These are phyloP conservation scores for Gobio gobio DNA, from an alignment of 2,113 vertebrate genomes.

Conservation along the genomic window DNA sequence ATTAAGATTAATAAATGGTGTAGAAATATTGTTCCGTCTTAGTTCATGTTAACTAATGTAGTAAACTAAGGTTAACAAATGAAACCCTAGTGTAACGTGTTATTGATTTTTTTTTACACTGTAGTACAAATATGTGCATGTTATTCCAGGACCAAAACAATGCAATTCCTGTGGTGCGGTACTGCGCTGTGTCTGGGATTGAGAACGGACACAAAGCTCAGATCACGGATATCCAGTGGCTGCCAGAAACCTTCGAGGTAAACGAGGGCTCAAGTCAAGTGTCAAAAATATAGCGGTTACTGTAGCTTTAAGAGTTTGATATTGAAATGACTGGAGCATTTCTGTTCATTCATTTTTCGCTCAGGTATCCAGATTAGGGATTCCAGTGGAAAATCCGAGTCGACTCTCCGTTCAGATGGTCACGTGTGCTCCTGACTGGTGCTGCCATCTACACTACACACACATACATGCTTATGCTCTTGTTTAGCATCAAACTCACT, in stretches of 20 bases:
- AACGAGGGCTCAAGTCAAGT: slow-evolving; percentile 45
- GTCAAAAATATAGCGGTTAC: not conserved
- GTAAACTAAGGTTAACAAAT: too few species aligned
- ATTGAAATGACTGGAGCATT: not conserved
- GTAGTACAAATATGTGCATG: too few species aligned
- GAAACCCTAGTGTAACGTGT: too few species aligned
- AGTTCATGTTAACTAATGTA: too few species aligned
- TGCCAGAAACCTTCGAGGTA: slow-evolving; percentile 83
- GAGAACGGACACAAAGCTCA: slow-evolving; percentile 79
- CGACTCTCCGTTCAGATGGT: slow-evolving; percentile 80
- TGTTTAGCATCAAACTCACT: not conserved
- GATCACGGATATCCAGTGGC: slow-evolving; percentile 88
- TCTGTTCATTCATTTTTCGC: not conserved
- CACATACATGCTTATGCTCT: not conserved
- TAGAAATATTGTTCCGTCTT: too few species aligned
- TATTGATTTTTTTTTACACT: too few species aligned
- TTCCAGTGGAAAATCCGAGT: slow-evolving; percentile 78
- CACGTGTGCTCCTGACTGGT: slow-evolving; percentile 91
- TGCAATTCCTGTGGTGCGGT: slow-evolving; percentile 71
- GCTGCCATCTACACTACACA: slow-evolving; percentile 42
- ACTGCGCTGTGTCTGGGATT: slow-evolving; percentile 80
- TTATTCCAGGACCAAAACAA: slow-evolving; percentile 62
- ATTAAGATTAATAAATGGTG: too few species aligned
- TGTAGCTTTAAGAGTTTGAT: not conserved
- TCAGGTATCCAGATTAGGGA: slow-evolving; percentile 78